Base-by-base conservation (phyloP, 2,113 vertebrate species). In the Galemys pyrenaicus region DNA sequence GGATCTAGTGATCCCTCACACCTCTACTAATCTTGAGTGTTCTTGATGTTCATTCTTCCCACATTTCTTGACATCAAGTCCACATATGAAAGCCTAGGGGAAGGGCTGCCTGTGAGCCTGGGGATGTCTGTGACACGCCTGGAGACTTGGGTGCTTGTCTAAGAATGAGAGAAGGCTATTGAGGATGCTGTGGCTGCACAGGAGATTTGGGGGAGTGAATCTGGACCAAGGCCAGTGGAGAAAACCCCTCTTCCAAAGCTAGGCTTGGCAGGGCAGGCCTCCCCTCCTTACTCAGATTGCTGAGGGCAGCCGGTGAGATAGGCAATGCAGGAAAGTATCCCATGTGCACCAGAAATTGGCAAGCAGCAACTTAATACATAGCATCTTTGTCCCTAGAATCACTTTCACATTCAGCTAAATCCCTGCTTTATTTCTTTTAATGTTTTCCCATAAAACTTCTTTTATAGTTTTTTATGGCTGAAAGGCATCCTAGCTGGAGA, bases 361-460 rank as follows among this genome's bases (percentile, higher is more conserved):
- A 6, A 16, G 20, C 35, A 62, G 37, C 35, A 71, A 13, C 73
- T 93, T 78, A 83, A 74, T 65, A 71, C 94, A 89, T 41, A 37
- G n/a, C 24, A 13, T 83, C 58, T 92, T 82, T 91, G 70, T 75
- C 46, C 93, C 86, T 75, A 93, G 37, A 83, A 24, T 82, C 37
- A 91, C 82, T 56, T 94, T 87, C 12, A 68, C 46, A 32, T 89
- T 54, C 75, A 64, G 75, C 75, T 87, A 65, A 83, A 89, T 60
- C 26, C 54, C 54, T 84, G 84, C 65, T 89, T 85, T 74, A 39
- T 56, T 89, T 94, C 35, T 56, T 87, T 74, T 74, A 92, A 90
- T 74, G 49, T 89, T 94, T 96, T 95, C 54, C 46, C 67, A 80
- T 84, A 91, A 93, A 95, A 84, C 35, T 22, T 81, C 32, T 87